These are phyloP conservation scores for Stigmatopora nigra DNA, from an alignment of 2,113 vertebrate genomes.

Conservation along the genomic window DNA sequence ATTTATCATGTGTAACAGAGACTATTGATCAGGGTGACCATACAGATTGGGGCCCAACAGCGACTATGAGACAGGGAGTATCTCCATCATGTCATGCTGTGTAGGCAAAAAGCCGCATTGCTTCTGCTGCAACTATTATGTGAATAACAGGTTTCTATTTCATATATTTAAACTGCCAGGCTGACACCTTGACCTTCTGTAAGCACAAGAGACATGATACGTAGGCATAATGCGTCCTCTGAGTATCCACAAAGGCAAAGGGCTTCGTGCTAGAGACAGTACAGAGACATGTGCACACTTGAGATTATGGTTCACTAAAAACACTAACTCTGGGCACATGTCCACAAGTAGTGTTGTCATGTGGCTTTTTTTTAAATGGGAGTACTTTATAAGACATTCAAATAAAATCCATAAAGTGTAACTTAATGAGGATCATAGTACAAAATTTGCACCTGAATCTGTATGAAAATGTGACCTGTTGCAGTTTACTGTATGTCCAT, in stretches of 20 bases:
- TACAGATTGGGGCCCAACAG: conserved; percentile 48
- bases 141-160: conserved; percentile 15
- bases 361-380: conserved; percentile 7
- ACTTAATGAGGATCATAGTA: conserved; percentile 22
- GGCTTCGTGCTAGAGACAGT: conserved; percentile 15
- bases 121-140: conserved; percentile 11
- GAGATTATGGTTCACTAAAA: conserved; percentile 17
- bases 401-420: conserved; percentile 26
- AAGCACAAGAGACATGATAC: conserved; percentile 14
- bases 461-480: not conserved
- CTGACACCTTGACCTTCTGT: conserved; percentile 15
- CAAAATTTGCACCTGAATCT: conserved; percentile 1
- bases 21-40: conserved; percentile 62
- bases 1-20: conserved; percentile 70
- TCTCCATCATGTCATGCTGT: conserved; percentile 30
- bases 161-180: conserved; percentile 27
- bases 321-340: conserved; percentile 12
- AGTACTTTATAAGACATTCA: conserved; percentile 20
- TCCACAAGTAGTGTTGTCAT: conserved; percentile 13
- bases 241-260: conserved; percentile 27
- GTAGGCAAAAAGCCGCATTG: conserved; percentile 30
- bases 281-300: conserved; percentile 19
- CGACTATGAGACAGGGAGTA: conserved; percentile 45
- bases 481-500: not conserved
- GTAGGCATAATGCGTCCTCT: conserved; percentile 31